These are phyloP conservation scores for Monodelphis domestica DNA, from an alignment of 2,797 vertebrate species.

Conservation along the genomic window DNA sequence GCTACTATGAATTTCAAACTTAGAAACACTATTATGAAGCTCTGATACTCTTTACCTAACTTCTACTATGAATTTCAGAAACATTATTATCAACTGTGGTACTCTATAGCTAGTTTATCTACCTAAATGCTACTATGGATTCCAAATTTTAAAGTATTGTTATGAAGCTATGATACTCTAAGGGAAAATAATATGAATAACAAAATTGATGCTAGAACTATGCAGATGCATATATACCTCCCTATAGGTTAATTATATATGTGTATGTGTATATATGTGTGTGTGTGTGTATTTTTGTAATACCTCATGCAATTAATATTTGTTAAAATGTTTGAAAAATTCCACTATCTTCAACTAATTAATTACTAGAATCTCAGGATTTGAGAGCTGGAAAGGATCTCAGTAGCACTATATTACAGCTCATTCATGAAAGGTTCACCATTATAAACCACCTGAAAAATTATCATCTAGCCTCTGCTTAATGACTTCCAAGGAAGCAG, in stretches of 20 bases:
- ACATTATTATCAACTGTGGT: not conserved
- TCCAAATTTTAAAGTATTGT: too few species aligned
- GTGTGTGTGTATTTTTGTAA: too few species aligned
- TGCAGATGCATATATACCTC: not conserved
- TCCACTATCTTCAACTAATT: not conserved
- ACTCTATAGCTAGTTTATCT: not conserved
- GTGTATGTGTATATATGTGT: not conserved
- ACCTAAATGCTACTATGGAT: too few species aligned
- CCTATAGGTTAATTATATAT: not conserved
- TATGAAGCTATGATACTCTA: not conserved
- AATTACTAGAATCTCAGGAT: not conserved
- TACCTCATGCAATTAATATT: not conserved
- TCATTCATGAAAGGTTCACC: not conserved
- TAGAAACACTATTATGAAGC: not conserved
- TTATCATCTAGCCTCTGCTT: not conserved
- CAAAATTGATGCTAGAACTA: not conserved
- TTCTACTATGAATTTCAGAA: not conserved
- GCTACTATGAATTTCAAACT: not conserved
- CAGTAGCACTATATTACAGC: not conserved
- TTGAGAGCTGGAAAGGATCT: not conserved
- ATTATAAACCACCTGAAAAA: not conserved
- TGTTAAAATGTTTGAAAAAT: not conserved
- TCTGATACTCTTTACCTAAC: not conserved
- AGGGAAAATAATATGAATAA: not conserved
- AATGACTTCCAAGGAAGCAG: not conserved